Evolutionary conservation across 2,797 vertebrate genomes (phyloP), one percentile per base, ranked within the genome.

Genomic region (Microhierax caerulescens): DNA sequence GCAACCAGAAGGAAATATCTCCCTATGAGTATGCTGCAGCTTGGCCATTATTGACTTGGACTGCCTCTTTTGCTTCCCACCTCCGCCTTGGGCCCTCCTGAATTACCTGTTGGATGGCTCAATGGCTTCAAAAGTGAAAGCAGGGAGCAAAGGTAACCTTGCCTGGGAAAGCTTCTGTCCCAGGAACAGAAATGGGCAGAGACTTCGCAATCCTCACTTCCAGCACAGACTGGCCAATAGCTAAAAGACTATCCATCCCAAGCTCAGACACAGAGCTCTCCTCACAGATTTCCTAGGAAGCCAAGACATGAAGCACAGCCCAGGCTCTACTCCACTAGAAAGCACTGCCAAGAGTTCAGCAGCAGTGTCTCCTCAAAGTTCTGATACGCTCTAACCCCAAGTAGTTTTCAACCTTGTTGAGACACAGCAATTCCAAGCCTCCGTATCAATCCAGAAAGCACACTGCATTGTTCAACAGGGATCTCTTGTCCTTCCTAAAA

Each of bases 71-170:
- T 54, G 12, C 36, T 65, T 76, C 65, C 22, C 34, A 78, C 11
- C 24, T 88, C 14, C 6, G 54, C 36, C 48, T 36, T 15, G 17
- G 18, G 37, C 14, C 17, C 20, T 91, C 39, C 16, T 0, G 0
- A 65, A 82, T 63, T 76, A 85, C 70, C 54, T 36, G 41, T 0
- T 43, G 25, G 37, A 47, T 5, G 6, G 19, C 8, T 54, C 13
- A 87, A 85, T 11, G 61, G 19, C 50, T 93, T 89, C 91, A 61
- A 73, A 85, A 77, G 16, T 19, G 64, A 85, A 95, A 63, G 13
- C 30, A 59, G 37, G 8, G 50, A 64, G 30, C 28, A 34, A 81
- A 74, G 23, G 34, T 27, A 73, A 73, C 19, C 13, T 47, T 2
- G 1, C 32, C 51, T 67, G 21, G 23, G 24, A 81, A 84, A 20